Evolutionary conservation across 2,888 invertebrate species (phyloP).

Genomic region (Epirrita christyi): DNA sequence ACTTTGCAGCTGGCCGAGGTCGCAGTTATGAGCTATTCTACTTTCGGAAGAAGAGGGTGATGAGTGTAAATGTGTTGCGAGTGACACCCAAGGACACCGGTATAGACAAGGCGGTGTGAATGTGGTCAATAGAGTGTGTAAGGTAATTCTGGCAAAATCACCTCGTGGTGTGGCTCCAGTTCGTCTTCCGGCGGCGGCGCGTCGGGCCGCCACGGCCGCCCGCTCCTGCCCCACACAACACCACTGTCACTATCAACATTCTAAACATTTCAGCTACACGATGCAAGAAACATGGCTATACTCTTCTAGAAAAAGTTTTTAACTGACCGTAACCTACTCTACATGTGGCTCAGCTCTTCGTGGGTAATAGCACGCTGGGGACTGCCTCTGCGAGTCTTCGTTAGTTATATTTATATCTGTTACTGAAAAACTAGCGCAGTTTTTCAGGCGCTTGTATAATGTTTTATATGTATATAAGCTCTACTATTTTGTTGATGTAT

Average conservation of each 20-base stretch:
- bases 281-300: conserved; percentile 35
- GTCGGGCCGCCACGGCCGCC: conserved; percentile 76
- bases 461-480: background rate
- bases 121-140: conserved; percentile 71
- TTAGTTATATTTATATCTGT: background rate
- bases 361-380: conserved; percentile 1
- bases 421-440: no score
- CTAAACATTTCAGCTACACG: conserved; percentile 45
- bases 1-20: conserved; percentile 18
- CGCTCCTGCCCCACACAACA: conserved; percentile 80
- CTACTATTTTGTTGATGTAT: background rate
- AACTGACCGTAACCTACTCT: conserved; percentile 18
- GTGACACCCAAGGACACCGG: conserved; percentile 73
- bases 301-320: conserved; percentile 12
- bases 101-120: conserved; percentile 72
- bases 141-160: conserved; percentile 85
- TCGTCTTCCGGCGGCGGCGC: conserved; percentile 75
- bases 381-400: background rate
- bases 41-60: conserved; percentile 24
- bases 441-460: no score
- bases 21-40: conserved; percentile 29
- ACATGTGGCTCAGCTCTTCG: conserved; percentile 8
- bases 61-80: conserved; percentile 44
- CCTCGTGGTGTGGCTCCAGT: conserved; percentile 79
- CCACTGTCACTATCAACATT: conserved; percentile 59